Evolutionary conservation across 2,113 vertebrate species (phyloP), one percentile per base, ranked within the genome.

Genomic region (Microtus ochrogaster): DNA sequence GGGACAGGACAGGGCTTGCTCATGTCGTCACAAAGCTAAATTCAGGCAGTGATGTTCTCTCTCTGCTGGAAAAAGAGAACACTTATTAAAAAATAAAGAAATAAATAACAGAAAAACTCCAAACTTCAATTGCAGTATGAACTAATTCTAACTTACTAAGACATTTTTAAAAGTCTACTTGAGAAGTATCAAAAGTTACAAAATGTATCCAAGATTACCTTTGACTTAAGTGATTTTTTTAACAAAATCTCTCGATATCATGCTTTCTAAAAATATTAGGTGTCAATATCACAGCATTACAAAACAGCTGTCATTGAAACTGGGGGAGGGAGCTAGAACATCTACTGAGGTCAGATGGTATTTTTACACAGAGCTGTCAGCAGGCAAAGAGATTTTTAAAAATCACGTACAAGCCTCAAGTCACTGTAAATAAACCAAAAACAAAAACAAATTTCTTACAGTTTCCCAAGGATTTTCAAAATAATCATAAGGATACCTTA

Each of bases 31-130:
- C 95, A 97, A 97, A 97, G 91, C 97, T 97, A 98, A 97, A 97
- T 96, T 98, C 97, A 97, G 97, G 97, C 97, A 98, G 97, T 95
- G 97, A 97, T 95, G 97, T 84, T 96, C 89, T 97, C 97, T 96
- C 91, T 98, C 97, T 98, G 97, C 96, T 95, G 97, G 78, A 97
- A 97, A 97, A 98, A 98, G 97, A 98, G 91, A 98, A 98, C n/a
- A 97, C 68, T 74, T 95, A 97, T 98, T 97, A 97, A 96, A 96
- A 96, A 97, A 86, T 97, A 97, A 95, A 97, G 94, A 97, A 84
- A 52, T 89, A 96, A 94, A 92, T 19, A 76, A 55, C 44, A 96
- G 90, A 93, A 88, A 65, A 91, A 95, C 79, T 28, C 79, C 90
- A 95, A 96, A 96, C 70, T 16, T 94, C 89, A 94, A 97, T 95